These are phyloP conservation scores for Parus major DNA, from an alignment of 2,113 vertebrate species.

Conservation along the genomic window DNA sequence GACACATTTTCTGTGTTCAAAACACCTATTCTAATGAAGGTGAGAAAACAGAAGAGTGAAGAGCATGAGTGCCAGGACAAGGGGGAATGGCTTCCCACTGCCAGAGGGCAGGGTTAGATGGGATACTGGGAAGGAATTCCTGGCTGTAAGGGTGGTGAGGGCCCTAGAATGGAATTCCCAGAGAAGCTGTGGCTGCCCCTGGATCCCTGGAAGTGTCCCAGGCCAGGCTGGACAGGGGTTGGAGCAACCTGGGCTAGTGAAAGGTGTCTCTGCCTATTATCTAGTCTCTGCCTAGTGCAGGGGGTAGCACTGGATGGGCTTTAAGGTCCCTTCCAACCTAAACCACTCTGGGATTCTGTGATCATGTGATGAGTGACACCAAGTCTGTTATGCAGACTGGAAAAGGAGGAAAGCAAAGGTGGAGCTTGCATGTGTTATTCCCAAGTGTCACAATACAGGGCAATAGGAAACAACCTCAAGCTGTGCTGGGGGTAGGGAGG, in stretches of 20 bases:
- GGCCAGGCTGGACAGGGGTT: fast-evolving
- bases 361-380: background rate
- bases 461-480: background rate
- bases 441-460: background rate
- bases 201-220: background rate
- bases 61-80: background rate
- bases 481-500: background rate
- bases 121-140: background rate
- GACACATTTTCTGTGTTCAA: background rate
- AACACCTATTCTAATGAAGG: background rate
- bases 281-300: background rate
- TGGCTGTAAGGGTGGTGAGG: background rate
- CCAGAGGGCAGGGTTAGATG: background rate
- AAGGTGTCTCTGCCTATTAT: background rate
- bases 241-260: background rate
- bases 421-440: background rate
- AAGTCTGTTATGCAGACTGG: background rate
- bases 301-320: background rate
- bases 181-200: background rate
- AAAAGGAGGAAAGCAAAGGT: background rate
- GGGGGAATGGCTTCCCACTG: background rate
- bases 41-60: background rate
- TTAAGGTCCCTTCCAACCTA: background rate
- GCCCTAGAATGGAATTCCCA: background rate
- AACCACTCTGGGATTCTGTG: background rate